phyloP scores from a whole-genome alignment of 2,888 invertebrate genomes.

The Oscheius sp. region DNA sequence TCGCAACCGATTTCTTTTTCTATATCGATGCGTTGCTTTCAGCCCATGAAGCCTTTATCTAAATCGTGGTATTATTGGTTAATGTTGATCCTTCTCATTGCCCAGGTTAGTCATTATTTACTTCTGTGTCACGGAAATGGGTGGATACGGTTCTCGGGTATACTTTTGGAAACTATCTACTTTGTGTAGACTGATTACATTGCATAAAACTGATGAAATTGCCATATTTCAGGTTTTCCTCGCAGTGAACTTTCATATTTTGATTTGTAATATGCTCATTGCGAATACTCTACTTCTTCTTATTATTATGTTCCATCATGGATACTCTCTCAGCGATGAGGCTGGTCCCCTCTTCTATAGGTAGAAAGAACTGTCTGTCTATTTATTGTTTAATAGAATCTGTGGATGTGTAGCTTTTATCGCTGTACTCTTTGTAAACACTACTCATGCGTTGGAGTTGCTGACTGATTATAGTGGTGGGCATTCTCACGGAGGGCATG shows the following conservation, averaged over 20 bases:
- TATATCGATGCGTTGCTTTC: too few relatives aligned
- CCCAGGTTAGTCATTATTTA: slow-evolving; percentile 19
- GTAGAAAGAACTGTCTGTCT: not conserved
- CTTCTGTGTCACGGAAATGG: not conserved
- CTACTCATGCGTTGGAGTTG: slow-evolving; percentile 29
- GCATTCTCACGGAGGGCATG: slow-evolving; percentile 18
- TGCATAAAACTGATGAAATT: slow-evolving; percentile 10
- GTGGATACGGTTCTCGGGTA: not conserved
- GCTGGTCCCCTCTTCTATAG: slow-evolving; percentile 26
- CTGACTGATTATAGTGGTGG: slow-evolving; percentile 6
- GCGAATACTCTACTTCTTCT: slow-evolving; percentile 28
- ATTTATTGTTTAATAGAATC: not conserved
- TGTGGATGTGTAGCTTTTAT: slow-evolving; percentile 27
- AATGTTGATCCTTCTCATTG: slow-evolving; percentile 12
- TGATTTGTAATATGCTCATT: slow-evolving; percentile 25
- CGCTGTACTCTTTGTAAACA: slow-evolving; percentile 27
- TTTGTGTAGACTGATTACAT: not conserved
- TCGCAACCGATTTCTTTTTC: too few relatives aligned
- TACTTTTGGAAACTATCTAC: too few relatives aligned
- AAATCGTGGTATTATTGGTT: slow-evolving; percentile 32
- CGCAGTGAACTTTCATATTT: slow-evolving; percentile 16
- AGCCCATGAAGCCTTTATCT: slow-evolving; percentile 23
- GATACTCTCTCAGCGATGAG: slow-evolving; percentile 22
- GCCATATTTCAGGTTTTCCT: slow-evolving; percentile 13
- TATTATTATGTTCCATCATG: slow-evolving; percentile 26